Base-by-base conservation (phyloP, 1,140 invertebrate species). In the Brachionus sp. region DNA sequence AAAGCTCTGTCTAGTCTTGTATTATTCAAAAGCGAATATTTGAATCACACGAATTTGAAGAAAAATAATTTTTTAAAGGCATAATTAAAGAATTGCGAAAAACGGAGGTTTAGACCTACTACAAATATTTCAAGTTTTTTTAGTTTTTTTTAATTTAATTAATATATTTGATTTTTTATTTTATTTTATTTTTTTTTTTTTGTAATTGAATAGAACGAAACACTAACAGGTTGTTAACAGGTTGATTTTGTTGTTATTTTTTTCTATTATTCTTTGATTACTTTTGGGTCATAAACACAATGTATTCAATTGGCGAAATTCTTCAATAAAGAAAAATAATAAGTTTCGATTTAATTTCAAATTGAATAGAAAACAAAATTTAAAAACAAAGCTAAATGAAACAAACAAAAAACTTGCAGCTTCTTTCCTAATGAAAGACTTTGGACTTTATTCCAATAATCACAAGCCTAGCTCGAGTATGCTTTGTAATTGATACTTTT, bases 281-380 rank as follows among this genome's bases (percentile, higher is more conserved):
- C 29, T 70, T 70, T 70, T 70, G 33, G 66, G 66, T 70, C 66
- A 70, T 1, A 70, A 70, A 53, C 50, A 53, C 50, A 53, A 53
- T 53, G 50, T 53, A 53, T 53, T 53, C 50, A 53, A 53, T 53
- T 53, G 50, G 33, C 66, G n/a, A 70, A 19, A 33, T 70, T 70
- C 12, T 66, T 35, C 23, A 25, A 66, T n/a, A 33, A 66, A 33
- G 62, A 35, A 66, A 66, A 66, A 66, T 66, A 66, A 66, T 29
- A 37, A 70, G 66, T 70, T 70, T 70, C 66, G 66, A 70, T 70
- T 37, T 70, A 37, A 70, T 70, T 70, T 35, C 7, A 35, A 64
- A 70, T 37, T 19, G 35, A 70, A 35, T 37, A 37, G n/a, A 33
- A 62, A 16, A 57, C 13, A 62, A 66, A 66, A 66, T 66, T 66